A percentile compares a stretch with the other conserved stretches of the same genome.
phyloP scores from a whole-genome alignment of 2,888 invertebrate genomes.

The Linnaemya vulpina region DNA sequence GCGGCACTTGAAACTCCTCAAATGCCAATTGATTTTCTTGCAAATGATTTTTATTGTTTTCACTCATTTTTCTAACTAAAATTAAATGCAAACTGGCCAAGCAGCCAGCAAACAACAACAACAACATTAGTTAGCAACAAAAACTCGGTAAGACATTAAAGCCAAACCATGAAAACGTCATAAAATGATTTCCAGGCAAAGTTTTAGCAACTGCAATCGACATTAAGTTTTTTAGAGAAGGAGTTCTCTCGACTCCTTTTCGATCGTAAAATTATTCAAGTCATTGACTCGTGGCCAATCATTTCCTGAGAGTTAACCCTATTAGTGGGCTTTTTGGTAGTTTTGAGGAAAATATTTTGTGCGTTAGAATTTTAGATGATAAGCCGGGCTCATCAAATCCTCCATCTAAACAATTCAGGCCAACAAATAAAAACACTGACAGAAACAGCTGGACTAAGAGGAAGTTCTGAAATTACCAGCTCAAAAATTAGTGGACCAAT shows the following conservation, averaged over 20 bases:
- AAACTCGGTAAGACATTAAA: constrained; percentile 14
- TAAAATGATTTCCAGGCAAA: constrained; percentile 48
- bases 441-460: too few species aligned
- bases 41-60: constrained; percentile 49
- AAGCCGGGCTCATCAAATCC: too few species aligned
- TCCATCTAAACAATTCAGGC: too few species aligned
- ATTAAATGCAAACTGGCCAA: constrained; percentile 38
- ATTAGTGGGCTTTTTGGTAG: too few species aligned
- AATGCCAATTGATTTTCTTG: constrained; percentile 62
- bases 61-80: constrained; percentile 49
- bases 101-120: constrained; percentile 5
- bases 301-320: neutral
- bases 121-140: neutral
- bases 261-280: constrained; percentile 60
- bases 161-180: constrained; percentile 53
- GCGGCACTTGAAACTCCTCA: constrained; percentile 51
- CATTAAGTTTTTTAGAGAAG: neutral
- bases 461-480: too few species aligned
- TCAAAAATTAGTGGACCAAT: too few species aligned
- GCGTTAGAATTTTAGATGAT: neutral
- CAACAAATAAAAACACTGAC: too few species aligned
- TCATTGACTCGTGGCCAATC: constrained; percentile 55
- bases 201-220: constrained; percentile 5
- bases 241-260: constrained; percentile 15
- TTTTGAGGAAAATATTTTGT: constrained; percentile 5